phyloP scores from a whole-genome alignment of 2,797 vertebrate species.

The Cyprinodon diabolis region DNA sequence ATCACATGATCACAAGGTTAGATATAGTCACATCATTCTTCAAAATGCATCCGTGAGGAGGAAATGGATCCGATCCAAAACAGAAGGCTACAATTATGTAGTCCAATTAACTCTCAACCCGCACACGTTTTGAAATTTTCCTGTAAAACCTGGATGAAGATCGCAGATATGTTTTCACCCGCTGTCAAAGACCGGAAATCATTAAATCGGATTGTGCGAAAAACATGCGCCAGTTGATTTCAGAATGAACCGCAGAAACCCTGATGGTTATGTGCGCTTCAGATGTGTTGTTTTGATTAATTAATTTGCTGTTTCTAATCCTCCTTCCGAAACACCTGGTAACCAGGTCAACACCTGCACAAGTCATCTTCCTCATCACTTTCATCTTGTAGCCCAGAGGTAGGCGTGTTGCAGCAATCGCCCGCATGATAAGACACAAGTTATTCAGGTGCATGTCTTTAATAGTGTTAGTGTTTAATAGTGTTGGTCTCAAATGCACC shows the following conservation, averaged over 20 bases:
- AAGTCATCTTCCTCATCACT: constrained; percentile 14
- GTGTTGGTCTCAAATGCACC: too few species aligned
- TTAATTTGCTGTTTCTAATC: constrained; percentile 4
- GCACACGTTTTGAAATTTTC: neutral
- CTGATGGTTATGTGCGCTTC: constrained; percentile 12
- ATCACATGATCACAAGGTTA: neutral
- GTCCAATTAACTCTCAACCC: constrained; percentile 6
- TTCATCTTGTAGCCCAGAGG: constrained; percentile 28
- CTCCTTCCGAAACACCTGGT: constrained; percentile 26
- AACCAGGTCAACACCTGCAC: constrained; percentile 21
- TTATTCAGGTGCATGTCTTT: constrained; percentile 7
- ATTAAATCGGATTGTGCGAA: constrained; percentile 1
- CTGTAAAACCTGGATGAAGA: neutral
- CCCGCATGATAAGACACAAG: constrained; percentile 22
- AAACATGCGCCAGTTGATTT: constrained; percentile 1
- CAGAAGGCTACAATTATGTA: neutral
- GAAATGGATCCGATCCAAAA: neutral
- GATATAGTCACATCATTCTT: neutral
- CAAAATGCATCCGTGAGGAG: neutral
- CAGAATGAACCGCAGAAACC: constrained; percentile 18
- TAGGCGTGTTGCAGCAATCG: constrained; percentile 28
- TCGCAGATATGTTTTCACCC: neutral
- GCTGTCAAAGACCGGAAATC: neutral
- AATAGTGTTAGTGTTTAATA: neutral
- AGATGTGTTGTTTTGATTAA: constrained; percentile 20